Evolutionary conservation across 2,113 vertebrate species (phyloP).

Genomic region (Calyptommatus sinebrachiatus): DNA sequence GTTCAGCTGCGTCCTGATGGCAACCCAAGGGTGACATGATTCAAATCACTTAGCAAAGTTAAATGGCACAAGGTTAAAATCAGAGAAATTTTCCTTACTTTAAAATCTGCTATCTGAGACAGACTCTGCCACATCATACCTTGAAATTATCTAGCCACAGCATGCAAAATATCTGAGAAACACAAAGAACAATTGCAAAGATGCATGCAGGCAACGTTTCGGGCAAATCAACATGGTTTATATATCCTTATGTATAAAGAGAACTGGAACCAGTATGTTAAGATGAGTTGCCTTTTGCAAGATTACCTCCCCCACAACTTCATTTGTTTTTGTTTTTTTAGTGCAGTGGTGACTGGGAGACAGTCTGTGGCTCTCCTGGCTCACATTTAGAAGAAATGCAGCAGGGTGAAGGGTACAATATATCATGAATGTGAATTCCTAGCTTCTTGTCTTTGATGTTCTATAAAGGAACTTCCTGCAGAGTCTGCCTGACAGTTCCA

Average conservation of each 20-base stretch:
- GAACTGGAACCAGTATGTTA: neutral
- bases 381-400: slow-evolving; percentile 17
- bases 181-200: neutral
- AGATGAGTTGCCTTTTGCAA: neutral
- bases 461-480: neutral
- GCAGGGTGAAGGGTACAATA: neutral
- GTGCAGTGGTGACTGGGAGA: neutral
- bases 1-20: too few species aligned
- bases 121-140: neutral
- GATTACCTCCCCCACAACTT: slow-evolving; percentile 23
- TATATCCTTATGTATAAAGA: neutral
- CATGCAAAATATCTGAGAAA: neutral
- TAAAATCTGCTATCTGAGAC: neutral
- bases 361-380: neutral
- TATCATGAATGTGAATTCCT: slow-evolving; percentile 14
- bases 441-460: slow-evolving; percentile 13
- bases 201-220: neutral
- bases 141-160: neutral
- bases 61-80: neutral
- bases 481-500: slow-evolving; percentile 3
- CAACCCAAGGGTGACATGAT: too few species aligned
- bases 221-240: neutral
- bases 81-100: neutral
- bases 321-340: neutral
- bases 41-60: neutral